Evolutionary conservation across 2,113 vertebrate species (phyloP), one percentile per base, ranked within the genome.

Genomic region (Ammospiza nelsoni): DNA sequence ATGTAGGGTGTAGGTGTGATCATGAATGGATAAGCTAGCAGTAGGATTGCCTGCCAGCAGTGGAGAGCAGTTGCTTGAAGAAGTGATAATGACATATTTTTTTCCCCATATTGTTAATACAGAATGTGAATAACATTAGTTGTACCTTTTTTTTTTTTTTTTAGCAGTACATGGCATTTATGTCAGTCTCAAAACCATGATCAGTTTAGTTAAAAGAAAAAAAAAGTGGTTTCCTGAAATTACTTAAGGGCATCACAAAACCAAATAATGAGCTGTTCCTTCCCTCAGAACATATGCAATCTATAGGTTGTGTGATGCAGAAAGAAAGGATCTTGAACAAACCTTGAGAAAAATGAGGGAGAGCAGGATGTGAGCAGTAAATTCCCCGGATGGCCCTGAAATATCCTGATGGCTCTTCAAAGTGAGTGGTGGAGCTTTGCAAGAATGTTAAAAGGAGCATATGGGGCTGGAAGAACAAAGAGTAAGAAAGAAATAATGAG

Each of bases 1-100:
- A 59, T 21, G 76, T 75, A 49, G 76, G 58, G 41, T 92, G 41
- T 69, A 93, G 92, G 85, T 87, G 72, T 93, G 75, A 90, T 86
- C n/a, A 10, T 61, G 83, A 92, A 88, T 84, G 57, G 92, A 77
- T 94, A 86, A 90, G 49, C 52, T 3, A 39, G 83, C 61, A 72
- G 48, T 31, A n/a, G 75, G 51, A 71, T 90, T 83, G 65, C 54
- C 48, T 15, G 15, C 63, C 63, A 86, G 83, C 72, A 52, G 27
- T 52, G 24, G 31, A 95, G 57, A 84, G 61, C 59, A 35, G 33
- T 80, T 85, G 65, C 74, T 83, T 17, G 29, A 27, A 89, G 39
- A 71, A 88, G 63, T 24, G 39, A 44, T 69, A 83, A 84, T 73
- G 51, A n/a, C 21, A 52, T 57, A 21, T 28, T 12, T 12, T 72